Evolutionary conservation across 2,113 vertebrate species (phyloP).

Genomic region (Sylvia atricapilla): DNA sequence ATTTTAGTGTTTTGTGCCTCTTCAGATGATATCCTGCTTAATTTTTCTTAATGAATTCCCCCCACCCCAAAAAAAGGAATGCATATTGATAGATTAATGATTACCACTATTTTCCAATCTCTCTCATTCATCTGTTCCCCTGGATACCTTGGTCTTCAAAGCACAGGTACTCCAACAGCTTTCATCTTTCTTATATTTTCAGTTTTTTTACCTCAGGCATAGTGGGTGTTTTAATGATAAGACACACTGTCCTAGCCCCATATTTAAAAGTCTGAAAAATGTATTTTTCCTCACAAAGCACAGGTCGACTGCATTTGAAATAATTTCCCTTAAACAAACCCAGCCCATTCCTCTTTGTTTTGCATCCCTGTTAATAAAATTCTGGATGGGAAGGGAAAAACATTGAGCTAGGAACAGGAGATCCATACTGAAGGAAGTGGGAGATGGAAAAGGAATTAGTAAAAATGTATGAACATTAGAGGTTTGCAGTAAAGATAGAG

Average conservation of each 20-base stretch:
- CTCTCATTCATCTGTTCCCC: not conserved
- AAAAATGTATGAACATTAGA: not conserved
- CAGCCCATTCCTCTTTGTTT: not conserved
- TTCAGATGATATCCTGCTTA: not conserved
- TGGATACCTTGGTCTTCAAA: not conserved
- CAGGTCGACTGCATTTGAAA: not conserved
- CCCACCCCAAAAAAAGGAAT: not conserved
- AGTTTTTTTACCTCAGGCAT: not conserved
- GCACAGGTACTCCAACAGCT: not conserved
- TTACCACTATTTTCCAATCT: not conserved
- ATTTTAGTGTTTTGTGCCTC: not conserved
- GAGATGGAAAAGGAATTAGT: not conserved
- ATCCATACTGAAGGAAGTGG: not conserved
- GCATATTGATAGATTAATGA: not conserved
- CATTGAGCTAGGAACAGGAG: not conserved
- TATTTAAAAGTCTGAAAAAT: not conserved
- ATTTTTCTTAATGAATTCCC: not conserved
- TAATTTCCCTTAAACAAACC: not conserved
- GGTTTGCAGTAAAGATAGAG: not conserved
- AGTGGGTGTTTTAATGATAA: not conserved
- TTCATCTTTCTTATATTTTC: not conserved
- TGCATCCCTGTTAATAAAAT: not conserved
- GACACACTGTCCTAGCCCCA: not conserved
- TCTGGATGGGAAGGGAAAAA: not conserved
- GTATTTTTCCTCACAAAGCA: not conserved